A percentile compares a stretch with the other conserved stretches of the same genome.
Conservation (phyloP, 2,797 vertebrate species). For the Muscicapa striata region DNA sequence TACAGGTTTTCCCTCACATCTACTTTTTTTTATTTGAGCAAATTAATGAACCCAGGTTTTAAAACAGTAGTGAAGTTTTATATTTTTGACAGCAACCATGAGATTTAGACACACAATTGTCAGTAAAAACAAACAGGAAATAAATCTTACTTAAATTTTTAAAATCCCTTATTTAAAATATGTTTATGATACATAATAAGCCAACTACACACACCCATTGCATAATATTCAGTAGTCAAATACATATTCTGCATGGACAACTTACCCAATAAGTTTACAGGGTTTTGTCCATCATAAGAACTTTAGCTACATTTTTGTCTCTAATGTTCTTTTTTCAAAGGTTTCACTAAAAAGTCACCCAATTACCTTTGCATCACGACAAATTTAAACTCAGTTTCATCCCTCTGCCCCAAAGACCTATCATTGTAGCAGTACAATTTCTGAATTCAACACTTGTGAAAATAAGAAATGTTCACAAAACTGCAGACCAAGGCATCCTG, state of each 20-base stretch:
- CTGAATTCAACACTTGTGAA: background rate
- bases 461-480: background rate
- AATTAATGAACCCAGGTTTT: background rate
- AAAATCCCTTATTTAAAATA: background rate
- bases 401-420: background rate
- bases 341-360: background rate
- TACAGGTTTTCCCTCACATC: background rate
- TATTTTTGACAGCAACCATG: background rate
- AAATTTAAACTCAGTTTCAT: background rate
- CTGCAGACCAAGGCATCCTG: background rate
- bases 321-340: background rate
- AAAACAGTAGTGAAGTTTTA: background rate
- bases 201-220: background rate
- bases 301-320: background rate
- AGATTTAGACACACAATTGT: background rate
- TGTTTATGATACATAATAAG: accelerated
- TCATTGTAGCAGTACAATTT: background rate
- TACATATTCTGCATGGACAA: background rate
- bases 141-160: background rate
- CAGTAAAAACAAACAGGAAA: background rate
- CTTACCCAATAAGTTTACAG: background rate
- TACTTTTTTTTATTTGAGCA: background rate
- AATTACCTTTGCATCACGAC: background rate
- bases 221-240: background rate
- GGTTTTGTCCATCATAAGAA: background rate